These are phyloP conservation scores for Periplaneta americana DNA, from an alignment of 1,140 invertebrate genomes.

Conservation along the genomic window DNA sequence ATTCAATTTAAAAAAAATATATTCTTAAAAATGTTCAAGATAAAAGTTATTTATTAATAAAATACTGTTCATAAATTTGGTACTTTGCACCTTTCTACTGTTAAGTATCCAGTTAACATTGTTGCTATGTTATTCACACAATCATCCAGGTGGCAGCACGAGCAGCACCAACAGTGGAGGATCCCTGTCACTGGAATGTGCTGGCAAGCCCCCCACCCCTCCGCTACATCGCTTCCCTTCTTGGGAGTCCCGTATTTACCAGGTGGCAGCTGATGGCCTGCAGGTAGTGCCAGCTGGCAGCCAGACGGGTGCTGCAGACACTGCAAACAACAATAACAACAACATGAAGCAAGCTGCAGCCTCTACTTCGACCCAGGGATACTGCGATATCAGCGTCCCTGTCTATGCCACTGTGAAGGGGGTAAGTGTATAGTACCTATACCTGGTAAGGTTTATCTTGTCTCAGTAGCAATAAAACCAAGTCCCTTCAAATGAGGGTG, in stretches of 20 bases:
- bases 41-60: no score
- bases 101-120: no score
- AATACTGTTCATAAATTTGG: no score
- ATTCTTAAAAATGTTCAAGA: no score
- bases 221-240: constrained; percentile 84
- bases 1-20: no score
- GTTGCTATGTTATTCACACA: background rate
- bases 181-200: constrained; percentile 31
- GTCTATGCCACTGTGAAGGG: constrained; percentile 95
- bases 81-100: no score
- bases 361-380: constrained; percentile 43
- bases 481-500: no score
- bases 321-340: constrained; percentile 38
- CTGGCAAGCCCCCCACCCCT: constrained; percentile 66
- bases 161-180: constrained; percentile 32
- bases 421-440: constrained; percentile 58
- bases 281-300: constrained; percentile 40
- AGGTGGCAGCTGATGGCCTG: constrained; percentile 80
- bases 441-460: constrained; percentile 95
- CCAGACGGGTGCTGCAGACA: constrained; percentile 34
- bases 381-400: constrained; percentile 83
- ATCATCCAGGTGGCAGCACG: constrained; percentile 38
- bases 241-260: constrained; percentile 93
- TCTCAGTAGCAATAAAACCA: no score
- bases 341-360: background rate